Base-by-base conservation (phyloP, 2,888 invertebrate species). In the Aphidius colemani region DNA sequence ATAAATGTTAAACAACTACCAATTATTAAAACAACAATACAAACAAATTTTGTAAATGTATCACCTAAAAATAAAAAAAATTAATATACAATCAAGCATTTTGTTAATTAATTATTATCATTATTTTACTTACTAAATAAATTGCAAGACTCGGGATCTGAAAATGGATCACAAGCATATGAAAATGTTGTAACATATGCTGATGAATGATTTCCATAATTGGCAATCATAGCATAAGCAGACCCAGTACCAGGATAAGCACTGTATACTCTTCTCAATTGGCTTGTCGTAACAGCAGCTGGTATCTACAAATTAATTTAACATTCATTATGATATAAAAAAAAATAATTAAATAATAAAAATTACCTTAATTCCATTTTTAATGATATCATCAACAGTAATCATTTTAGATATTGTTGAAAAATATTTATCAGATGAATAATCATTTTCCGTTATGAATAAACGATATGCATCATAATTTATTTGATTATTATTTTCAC, bases 101-200 rank as follows among this genome's bases (percentile, higher is more conserved):
- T 13, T 11, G n/a, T 30, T 53, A 41, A 46, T 48, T 6, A 30
- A 48, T 13, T n/a, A 9, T 11, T 59, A 1, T 18, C 13, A 18
- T 18, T 1, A 1, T 5, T 13, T 9, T 8, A 48, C 84, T 83
- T 83, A 89, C 89, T 85, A 69, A 87, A 78, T 67, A 85, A 77
- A 60, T 84, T 78, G 74, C 89, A 89, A 55, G 76, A 78, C 68
- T 85, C 84, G 11, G 80, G 78, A 60, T 83, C 83, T 3, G 81
- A 74, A 7, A 81, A 59, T 3, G 86, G 81, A 66, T 85, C 83
- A 78, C 92, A 93, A 1, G 87, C 89, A 74, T 91, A 92, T 1
- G 88, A 87, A 57, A 86, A 83, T 3, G 85, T 83, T 1, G 93
- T 91, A 0, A 91, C 87, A 76, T 93, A 93, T 4, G 89, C 86